A percentile compares a stretch with the other conserved stretches of the same genome.
Conservation (phyloP, 2,797 vertebrate genomes). For the Sciaenops ocellatus region DNA sequence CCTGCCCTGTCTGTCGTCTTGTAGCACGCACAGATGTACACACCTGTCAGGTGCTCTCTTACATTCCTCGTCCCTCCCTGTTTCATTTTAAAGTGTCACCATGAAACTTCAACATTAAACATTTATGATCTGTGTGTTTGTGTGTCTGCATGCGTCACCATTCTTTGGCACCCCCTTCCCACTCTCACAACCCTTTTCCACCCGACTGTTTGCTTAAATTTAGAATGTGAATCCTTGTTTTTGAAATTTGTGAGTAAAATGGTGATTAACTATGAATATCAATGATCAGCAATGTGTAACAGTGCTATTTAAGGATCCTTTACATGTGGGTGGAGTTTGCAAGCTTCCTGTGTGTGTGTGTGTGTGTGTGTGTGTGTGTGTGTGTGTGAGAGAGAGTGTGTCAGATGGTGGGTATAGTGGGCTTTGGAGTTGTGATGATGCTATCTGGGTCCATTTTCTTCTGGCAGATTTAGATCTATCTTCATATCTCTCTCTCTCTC, state of each 20-base stretch:
- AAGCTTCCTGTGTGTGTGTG: constrained; percentile 35
- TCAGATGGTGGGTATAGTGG: constrained; percentile 56
- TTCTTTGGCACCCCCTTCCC: constrained; percentile 34
- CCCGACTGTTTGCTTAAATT: constrained; percentile 39
- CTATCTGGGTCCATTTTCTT: constrained; percentile 50
- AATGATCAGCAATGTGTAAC: constrained; percentile 52
- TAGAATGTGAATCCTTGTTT: constrained; percentile 44
- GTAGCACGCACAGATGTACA: neutral
- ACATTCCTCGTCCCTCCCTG: constrained; percentile 6
- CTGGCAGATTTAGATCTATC: constrained; percentile 51
- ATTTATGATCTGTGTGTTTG: constrained; percentile 10
- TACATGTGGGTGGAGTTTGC: constrained; percentile 47
- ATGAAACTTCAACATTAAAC: constrained; percentile 32
- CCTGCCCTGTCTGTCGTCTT: constrained; percentile 8
- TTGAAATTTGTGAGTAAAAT: constrained; percentile 54
- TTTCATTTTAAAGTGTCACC: constrained; percentile 47
- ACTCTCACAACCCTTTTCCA: constrained; percentile 35
- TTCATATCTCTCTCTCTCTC: constrained; percentile 16
- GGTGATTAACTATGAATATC: constrained; percentile 64
- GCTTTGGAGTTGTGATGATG: constrained; percentile 42
- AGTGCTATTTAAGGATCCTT: constrained; percentile 51
- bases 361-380: constrained; percentile 25
- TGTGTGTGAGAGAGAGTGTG: constrained; percentile 43
- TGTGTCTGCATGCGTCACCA: constrained; percentile 38
- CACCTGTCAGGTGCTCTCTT: constrained; percentile 13